Evolutionary conservation across 30 jellyfish, hydroid and myxozoan genomes (phyloP).

Genomic region (Chironex yamaguchii): DNA sequence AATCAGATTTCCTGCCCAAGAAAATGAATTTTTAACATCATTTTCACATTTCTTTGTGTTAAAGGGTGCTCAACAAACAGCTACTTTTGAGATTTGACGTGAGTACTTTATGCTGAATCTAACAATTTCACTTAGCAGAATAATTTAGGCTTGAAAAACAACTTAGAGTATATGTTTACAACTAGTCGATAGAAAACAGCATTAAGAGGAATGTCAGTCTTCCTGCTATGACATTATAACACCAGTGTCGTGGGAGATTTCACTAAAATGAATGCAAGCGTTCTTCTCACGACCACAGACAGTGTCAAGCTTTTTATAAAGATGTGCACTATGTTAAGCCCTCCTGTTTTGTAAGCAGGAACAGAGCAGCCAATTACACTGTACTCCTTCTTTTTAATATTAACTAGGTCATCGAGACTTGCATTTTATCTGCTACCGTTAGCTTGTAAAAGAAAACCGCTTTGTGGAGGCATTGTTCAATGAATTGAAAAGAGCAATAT

Average conservation of each 20-base stretch:
- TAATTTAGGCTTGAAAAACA: too few relatives aligned
- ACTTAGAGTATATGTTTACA: too few relatives aligned
- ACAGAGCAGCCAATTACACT: neutral
- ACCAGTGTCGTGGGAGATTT: neutral
- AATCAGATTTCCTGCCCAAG: too few relatives aligned
- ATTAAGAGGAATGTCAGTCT: neutral
- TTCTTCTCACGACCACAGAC: neutral
- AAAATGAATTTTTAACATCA: too few relatives aligned
- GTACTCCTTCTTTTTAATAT: neutral
- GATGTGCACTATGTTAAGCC: neutral
- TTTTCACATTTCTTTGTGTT: too few relatives aligned
- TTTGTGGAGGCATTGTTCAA: neutral
- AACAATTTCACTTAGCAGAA: too few relatives aligned
- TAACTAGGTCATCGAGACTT: neutral
- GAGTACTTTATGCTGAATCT: too few relatives aligned
- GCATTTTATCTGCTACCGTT: neutral
- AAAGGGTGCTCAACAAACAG: too few relatives aligned
- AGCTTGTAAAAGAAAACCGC: neutral
- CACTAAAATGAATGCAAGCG: neutral
- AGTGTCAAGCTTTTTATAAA: neutral
- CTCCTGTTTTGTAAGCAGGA: neutral
- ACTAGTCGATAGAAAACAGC: too few relatives aligned
- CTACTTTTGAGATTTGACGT: too few relatives aligned
- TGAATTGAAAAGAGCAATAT: neutral
- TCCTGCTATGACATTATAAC: neutral